phyloP scores from a whole-genome alignment of 1,140 invertebrate species.

The Apis cerana region DNA sequence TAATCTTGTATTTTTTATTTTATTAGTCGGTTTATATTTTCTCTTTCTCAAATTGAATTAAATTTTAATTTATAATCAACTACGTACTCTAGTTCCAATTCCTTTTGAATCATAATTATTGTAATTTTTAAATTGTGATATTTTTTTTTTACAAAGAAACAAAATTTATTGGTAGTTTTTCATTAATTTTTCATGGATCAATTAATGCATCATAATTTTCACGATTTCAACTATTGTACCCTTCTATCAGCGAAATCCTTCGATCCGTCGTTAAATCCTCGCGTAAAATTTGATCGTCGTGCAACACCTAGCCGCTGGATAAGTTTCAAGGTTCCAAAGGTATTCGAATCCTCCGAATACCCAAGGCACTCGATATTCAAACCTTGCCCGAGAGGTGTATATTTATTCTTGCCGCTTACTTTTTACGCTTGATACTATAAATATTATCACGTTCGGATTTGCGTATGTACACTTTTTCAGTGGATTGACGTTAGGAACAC shows the following conservation, averaged over 20 bases:
- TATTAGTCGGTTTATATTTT: too few species aligned
- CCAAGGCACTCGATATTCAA: slow-evolving; percentile 27
- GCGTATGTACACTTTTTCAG: slow-evolving; percentile 50
- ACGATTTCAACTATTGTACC: too few species aligned
- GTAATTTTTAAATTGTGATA: too few species aligned
- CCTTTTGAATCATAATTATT: too few species aligned
- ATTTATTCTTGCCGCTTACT: slow-evolving; percentile 58
- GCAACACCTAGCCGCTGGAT: neutral
- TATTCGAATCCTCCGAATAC: slow-evolving; percentile 16
- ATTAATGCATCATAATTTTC: neutral
- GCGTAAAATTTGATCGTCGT: neutral
- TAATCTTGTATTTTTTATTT: too few species aligned
- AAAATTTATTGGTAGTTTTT: too few species aligned
- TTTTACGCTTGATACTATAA: slow-evolving; percentile 56
- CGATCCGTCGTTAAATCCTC: neutral
- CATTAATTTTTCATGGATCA: too few species aligned
- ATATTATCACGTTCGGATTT: slow-evolving; percentile 57
- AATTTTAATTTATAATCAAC: too few species aligned
- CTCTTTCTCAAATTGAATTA: too few species aligned
- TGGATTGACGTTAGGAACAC: slow-evolving; percentile 42
- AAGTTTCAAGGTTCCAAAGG: slow-evolving; percentile 11
- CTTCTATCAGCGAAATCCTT: neutral
- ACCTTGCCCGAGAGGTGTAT: slow-evolving; percentile 43
- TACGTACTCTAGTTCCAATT: too few species aligned
- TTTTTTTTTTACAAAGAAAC: too few species aligned